Evolutionary conservation across 2,888 invertebrate species (phyloP), one percentile per base, ranked within the genome.

Genomic region (Drosophila mimetica): DNA sequence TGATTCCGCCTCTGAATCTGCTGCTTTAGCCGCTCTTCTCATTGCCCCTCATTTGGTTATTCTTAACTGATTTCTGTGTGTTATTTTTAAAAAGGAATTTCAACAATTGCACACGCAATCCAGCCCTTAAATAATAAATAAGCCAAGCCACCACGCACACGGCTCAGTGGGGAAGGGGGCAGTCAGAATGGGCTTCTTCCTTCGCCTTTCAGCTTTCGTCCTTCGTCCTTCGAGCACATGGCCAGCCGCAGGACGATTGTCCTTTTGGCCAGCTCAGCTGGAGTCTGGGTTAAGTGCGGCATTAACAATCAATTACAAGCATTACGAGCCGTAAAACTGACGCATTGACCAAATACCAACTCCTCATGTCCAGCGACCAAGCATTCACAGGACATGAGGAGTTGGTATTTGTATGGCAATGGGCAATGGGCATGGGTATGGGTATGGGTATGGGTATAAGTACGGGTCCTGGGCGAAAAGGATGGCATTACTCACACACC

Each of bases 291-390:
- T 79, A 78, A 78, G 79, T 79, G 70, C 72, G 72, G 77, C 77
- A 79, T 78, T 78, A 78, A 79, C 80, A 78, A 78, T 78, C 78
- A 78, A 78, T 78, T 78, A 78, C 80, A 78, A 77, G 77, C 69
- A 78, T 78, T 79, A 79, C 80, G 75, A 79, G 75, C 75, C 77
- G 77, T 79, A 79, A 79, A 79, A 77, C 69, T 79, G 77, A 79
- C 77, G 72, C 77, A 79, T 71, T 79, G 75, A 66, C 79, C 77
- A 74, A 71, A 71, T 63, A 64, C 59, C 61, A 44, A 65, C 65
- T 55, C 54, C 65, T 32, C 51, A 55, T 55, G 48, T 48, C 46
- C 39, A 34, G 25, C n/a, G 13, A 14, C n/a, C n/a, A n/a, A n/a
- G n/a, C n/a, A n/a, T n/a, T n/a, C 8, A 13, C 46, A 22, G 44